Evolutionary conservation across 2,113 vertebrate species (phyloP).

Genomic region (Engystomops pustulosus): DNA sequence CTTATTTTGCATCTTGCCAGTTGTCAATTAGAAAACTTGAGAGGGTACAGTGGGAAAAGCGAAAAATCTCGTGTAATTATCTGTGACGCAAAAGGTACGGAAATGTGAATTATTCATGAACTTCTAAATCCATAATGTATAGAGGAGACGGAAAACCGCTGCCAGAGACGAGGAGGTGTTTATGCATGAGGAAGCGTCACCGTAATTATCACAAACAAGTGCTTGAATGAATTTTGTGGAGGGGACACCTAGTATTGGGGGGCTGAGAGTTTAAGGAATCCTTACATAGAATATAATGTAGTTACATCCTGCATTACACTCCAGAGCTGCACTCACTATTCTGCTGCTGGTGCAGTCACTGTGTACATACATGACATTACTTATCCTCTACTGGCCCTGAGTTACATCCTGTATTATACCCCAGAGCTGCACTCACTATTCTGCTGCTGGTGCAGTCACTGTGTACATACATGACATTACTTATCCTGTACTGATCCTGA

Average conservation of each 20-base stretch:
- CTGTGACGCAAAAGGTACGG: slow-evolving; percentile 38
- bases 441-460: no score
- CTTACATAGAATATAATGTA: no score
- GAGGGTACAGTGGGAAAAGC: neutral
- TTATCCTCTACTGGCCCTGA: no score
- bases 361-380: no score
- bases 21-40: neutral
- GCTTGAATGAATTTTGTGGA: neutral
- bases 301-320: no score
- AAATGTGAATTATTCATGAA: slow-evolving; percentile 48
- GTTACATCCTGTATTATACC: no score
- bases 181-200: slow-evolving; percentile 36
- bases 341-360: no score
- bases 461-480: no score
- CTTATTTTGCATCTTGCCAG: neutral
- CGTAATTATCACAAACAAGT: slow-evolving; percentile 44
- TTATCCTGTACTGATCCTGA: no score
- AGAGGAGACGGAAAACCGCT: slow-evolving; percentile 25
- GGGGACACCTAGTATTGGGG: no score
- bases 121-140: slow-evolving; percentile 23
- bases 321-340: no score
- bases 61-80: slow-evolving; percentile 34
- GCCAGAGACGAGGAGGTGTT: slow-evolving; percentile 17
- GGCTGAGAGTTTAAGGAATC: neutral
- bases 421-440: no score